These are phyloP conservation scores for Notodonta ziczac DNA, from an alignment of 2,888 invertebrate genomes.

Conservation along the genomic window DNA sequence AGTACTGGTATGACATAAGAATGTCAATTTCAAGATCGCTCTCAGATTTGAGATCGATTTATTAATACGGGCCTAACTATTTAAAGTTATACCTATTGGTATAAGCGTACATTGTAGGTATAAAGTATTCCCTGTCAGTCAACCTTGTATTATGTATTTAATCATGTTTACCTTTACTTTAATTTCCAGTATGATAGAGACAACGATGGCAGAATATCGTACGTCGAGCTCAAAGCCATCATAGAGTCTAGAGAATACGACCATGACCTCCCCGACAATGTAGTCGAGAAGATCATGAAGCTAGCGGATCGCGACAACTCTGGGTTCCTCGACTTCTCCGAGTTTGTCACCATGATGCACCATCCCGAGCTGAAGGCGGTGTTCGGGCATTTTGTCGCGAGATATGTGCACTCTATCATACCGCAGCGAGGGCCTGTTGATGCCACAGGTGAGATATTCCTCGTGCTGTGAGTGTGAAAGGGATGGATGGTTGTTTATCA, in stretches of 20 bases:
- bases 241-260: constrained; percentile 85
- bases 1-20: too few species aligned
- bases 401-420: constrained; percentile 85
- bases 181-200: constrained; percentile 88
- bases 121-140: too few species aligned
- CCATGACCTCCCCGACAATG: constrained; percentile 88
- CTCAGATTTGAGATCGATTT: too few species aligned
- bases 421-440: constrained; percentile 82
- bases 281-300: constrained; percentile 87
- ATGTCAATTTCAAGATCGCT: too few species aligned
- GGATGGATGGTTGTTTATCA: too few species aligned
- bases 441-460: constrained; percentile 64
- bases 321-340: constrained; percentile 88
- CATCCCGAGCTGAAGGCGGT: constrained; percentile 85
- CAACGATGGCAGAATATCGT: constrained; percentile 88
- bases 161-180: constrained; percentile 6
- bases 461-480: neutral
- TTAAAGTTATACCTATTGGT: too few species aligned
- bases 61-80: too few species aligned
- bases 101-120: too few species aligned
- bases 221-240: constrained; percentile 86
- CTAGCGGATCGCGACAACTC: constrained; percentile 86
- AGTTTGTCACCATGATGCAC: constrained; percentile 89
- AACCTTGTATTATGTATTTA: too few species aligned
- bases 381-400: constrained; percentile 86